Evolutionary conservation across 2,888 invertebrate species (phyloP).

Genomic region (Xestia c-nigrum): DNA sequence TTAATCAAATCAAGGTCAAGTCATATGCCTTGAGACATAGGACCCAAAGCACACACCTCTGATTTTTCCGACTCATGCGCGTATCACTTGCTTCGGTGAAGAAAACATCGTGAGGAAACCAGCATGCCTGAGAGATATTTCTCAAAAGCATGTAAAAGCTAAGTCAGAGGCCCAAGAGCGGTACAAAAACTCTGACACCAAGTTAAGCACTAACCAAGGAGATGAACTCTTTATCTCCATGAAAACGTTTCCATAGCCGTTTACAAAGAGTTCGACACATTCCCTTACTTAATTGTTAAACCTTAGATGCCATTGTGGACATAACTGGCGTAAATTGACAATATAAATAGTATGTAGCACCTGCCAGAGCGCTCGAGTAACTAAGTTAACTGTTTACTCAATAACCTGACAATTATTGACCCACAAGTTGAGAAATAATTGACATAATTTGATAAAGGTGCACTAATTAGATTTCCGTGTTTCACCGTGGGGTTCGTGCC

Average conservation of each 20-base stretch:
- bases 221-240: background rate
- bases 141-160: too few species aligned
- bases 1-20: too few species aligned
- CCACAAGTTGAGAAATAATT: background rate
- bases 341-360: slow-evolving; percentile 14
- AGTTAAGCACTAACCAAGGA: too few species aligned
- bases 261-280: background rate
- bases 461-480: background rate
- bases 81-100: too few species aligned
- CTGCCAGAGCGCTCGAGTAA: slow-evolving; percentile 1
- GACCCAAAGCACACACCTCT: too few species aligned
- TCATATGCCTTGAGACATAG: too few species aligned
- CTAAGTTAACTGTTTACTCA: slow-evolving; percentile 14
- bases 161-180: too few species aligned
- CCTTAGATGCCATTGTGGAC: background rate
- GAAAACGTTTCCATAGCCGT: background rate
- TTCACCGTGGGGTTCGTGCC: background rate
- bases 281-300: background rate
- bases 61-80: too few species aligned
- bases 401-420: slow-evolving; percentile 1
- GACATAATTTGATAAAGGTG: background rate
- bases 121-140: too few species aligned
- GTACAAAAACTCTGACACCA: too few species aligned
- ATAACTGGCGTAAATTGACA: slow-evolving; percentile 27
- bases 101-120: too few species aligned